Evolutionary conservation across 2,888 invertebrate genomes (phyloP), one percentile per base, ranked within the genome.

Genomic region (Neoscelio sp.): DNA sequence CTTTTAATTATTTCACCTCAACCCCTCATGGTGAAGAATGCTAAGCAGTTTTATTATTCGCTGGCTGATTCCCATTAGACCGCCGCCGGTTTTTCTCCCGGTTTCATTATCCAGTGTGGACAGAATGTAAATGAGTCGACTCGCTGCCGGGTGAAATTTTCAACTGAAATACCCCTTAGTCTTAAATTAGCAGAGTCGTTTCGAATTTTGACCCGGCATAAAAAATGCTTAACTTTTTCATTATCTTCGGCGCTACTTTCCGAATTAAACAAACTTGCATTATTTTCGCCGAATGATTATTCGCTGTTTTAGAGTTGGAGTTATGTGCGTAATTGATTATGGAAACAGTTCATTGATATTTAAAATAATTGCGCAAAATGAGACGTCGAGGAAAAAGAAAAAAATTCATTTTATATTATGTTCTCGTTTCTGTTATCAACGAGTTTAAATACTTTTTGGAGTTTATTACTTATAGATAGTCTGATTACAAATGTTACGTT

Each of bases 21-120:
- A 80, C 83, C 81, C 80, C 80, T 68, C 82, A 81, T 85, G 84
- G 83, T 81, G 86, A 88, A 86, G 88, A 89, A 88, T 89, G 88
- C 89, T 87, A 88, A 89, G 88, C 88, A 89, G 88, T 88, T 89
- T 89, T 88, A 88, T 88, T 89, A 89, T 88, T 88, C 87, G 87
- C 86, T 83, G 84, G 87, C 87, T 87, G 88, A 89, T 88, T 88
- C 87, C 88, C 87, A 87, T 88, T 88, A 88, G 87, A 88, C 86
- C 86, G 85, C 87, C 85, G 87, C 84, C 87, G 85, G 87, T 88
- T 89, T 88, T 87, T 88, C 87, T 86, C 87, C 84, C 85, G 85
- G 88, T 87, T 88, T 88, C 88, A 87, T 89, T 88, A 88, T 86
- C 88, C 88, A 82, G 82, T 81, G 87, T 84, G 88, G 87, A 88